Percentiles rank a stretch among this genome's conserved stretches.
Evolutionary conservation across 2,888 invertebrate species (phyloP).

Genomic region (Chrysolina oricalcia): DNA sequence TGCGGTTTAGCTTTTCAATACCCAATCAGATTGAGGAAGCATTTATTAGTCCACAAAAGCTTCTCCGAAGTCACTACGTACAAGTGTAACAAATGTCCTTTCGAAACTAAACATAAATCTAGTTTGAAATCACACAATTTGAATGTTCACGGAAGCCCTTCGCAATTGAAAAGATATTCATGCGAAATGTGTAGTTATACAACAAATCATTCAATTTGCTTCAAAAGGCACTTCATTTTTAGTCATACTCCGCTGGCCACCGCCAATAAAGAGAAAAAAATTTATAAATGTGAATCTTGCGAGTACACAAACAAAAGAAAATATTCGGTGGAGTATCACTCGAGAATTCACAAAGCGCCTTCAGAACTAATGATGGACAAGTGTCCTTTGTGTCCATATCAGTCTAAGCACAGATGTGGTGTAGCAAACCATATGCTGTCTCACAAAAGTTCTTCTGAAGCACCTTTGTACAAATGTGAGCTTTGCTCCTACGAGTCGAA

Average conservation of each 20-base stretch:
- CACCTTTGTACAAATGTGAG: conserved; percentile 24
- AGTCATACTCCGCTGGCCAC: neutral
- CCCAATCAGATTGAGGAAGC: neutral
- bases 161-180: neutral
- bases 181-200: neutral
- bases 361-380: conserved; percentile 8
- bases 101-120: neutral
- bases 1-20: neutral
- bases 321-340: neutral
- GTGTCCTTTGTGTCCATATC: conserved; percentile 29
- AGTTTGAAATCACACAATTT: neutral
- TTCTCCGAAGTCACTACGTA: neutral
- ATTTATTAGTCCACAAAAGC: neutral
- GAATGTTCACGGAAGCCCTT: neutral
- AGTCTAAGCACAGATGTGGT: conserved; percentile 6
- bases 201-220: neutral
- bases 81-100: neutral
- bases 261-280: neutral
- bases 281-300: neutral
- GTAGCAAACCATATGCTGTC: conserved; percentile 18
- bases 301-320: conserved; percentile 17
- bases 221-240: neutral
- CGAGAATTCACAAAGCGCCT: neutral
- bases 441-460: conserved; percentile 26
- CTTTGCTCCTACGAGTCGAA: conserved; percentile 29